Conservation (phyloP, 1,140 invertebrate species). For the Muscidifurax raptorellus region DNA sequence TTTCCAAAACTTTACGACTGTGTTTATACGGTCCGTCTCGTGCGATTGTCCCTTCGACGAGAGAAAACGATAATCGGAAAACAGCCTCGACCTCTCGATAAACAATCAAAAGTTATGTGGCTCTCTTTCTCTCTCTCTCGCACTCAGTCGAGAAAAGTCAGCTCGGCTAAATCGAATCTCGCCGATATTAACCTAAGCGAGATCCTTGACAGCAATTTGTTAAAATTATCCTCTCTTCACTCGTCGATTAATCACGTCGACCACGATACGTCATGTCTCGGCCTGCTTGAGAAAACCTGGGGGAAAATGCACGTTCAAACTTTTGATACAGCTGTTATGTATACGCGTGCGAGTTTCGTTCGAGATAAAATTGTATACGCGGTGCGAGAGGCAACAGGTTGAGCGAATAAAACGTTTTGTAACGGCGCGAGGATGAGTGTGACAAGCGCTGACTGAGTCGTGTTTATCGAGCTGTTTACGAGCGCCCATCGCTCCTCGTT, state of each 20-base stretch:
- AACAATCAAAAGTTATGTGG: background rate
- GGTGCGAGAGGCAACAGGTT: background rate
- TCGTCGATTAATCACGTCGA: constrained; percentile 2
- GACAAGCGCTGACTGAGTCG: background rate
- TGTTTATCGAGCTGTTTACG: background rate
- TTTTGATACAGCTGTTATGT: background rate
- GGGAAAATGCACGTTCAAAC: constrained; percentile 2
- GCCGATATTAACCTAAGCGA: background rate
- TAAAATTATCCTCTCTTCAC: background rate
- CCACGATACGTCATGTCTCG: background rate
- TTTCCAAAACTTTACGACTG: constrained; percentile 5
- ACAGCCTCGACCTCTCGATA: background rate
- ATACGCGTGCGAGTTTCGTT: background rate
- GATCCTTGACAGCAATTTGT: constrained; percentile 33
- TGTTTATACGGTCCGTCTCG: background rate
- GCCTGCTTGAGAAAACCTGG: background rate
- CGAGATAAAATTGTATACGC: constrained; percentile 17
- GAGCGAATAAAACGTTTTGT: constrained; percentile 16
- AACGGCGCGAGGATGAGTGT: background rate
- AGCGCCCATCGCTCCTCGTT: background rate
- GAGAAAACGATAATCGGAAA: too few relatives aligned
- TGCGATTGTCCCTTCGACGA: too few relatives aligned
- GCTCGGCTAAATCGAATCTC: background rate
- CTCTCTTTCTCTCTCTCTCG: background rate
- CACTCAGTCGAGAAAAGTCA: background rate